Evolutionary conservation across 2,797 vertebrate species (phyloP), one percentile per base, ranked within the genome.

Genomic region (Pogoniulus pusillus): DNA sequence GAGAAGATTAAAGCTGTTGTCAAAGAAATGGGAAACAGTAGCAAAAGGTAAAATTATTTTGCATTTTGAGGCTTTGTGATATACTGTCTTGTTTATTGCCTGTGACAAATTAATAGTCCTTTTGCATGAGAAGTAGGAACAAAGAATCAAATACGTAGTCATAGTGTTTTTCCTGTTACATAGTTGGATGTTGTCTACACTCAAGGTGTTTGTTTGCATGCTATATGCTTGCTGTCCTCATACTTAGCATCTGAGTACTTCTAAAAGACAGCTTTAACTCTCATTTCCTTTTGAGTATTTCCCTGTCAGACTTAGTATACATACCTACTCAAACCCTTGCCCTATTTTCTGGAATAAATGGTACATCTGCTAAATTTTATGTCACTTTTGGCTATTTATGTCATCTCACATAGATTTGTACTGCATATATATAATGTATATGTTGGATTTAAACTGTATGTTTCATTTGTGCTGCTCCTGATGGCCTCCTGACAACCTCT

Each of bases 1-100:
- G 97, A 98, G 82, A 98, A 99, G 96, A 98, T 99, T 96, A 98
- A 98, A 98, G 95, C 91, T 90, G 91, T 98, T 97, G 97, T 99
- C 94, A 98, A 98, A 97, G 97, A 98, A 96, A 98, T 98, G 97
- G 97, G 97, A 75, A 89, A 97, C 82, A 97, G 96, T 59, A 96
- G 97, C 96, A 98, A 98, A 96, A 97, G 98, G 99, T 99, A 98
- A 93, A 82, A 98, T 87, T 80, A 47, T 94, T 79, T 82, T 26
- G 58, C 32, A 39, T 70, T 76, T 69, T 22, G 14, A 55, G 10
- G 10, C 14, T 83, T 82, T 94, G 10, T 45, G 29, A 45, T 74
- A 7, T 5, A 47, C 16, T 66, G 37, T 17, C 41, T 49, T 66
- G 16, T 49, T 91, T 79, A 37, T 87, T 55, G 32, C 41, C 51